Base-by-base conservation (phyloP, 2,113 vertebrate genomes). In the Carlito syrichta region DNA sequence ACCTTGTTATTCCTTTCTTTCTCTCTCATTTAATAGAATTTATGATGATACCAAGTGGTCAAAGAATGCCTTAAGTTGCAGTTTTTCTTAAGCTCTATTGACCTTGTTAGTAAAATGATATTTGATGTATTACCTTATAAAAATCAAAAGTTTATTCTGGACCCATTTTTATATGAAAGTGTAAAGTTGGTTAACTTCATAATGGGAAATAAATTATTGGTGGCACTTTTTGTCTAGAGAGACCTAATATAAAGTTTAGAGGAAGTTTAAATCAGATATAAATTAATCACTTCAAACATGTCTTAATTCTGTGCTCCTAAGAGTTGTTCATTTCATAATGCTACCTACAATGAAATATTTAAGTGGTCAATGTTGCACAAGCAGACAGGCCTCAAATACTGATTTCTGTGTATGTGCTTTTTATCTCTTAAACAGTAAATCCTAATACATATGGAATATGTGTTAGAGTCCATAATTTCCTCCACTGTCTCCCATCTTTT, bases 51-150 rank as follows among this genome's bases (percentile, higher is more conserved):
- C 91, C 96, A 98, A 98, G 96, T 95, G 86, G 96, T 98, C 97
- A 98, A 98, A 98, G 96, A 97, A 97, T 94, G 95, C 96, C 96
- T 98, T 97, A 98, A 98, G 96, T 97, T 95, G 62, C 45, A 96
- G 94, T 95, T 98, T 97, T 97, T 98, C 98, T 98, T 97, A 98
- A 97, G 93, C 88, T 97, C 98, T 96, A 94, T n/a, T 96, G 95
- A 95, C 93, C 96, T 97, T 98, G 93, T 98, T 98, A 98, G 97
- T 98, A 98, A 98, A 98, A 98, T 97, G 95, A 97, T 97, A 98
- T 98, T 98, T 96, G 97, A 97, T 95, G 40, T 73, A 23, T 83
- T 97, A 92, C 92, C 96, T 98, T 97, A 97, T 95, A 87, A 96
- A 98, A 98, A 97, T 96, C 95, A 97, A 97, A 96, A 95, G 71